Base-by-base conservation (phyloP, 1,140 invertebrate species). In the Coptotermes formosanus region DNA sequence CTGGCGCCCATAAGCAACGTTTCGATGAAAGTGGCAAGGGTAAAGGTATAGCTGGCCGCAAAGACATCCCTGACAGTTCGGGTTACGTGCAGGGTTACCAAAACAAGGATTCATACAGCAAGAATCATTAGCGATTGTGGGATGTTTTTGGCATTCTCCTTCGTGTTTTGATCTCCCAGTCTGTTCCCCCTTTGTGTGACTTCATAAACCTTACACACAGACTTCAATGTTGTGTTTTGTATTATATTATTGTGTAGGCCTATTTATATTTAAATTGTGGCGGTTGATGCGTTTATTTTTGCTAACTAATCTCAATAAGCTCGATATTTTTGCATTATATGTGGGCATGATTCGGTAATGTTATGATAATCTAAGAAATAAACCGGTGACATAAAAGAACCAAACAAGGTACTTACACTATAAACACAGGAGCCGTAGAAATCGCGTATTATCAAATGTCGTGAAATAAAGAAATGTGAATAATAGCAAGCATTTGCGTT, bases 41-140 rank as follows among this genome's bases (percentile, higher is more conserved):
- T n/a, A 96, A 96, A 89, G 97, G 97, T 2, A 97, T 97, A 86
- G 94, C 95, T 44, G 97, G 97, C 25, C 92, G 97, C 69, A 96
- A 96, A 88, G 96, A 98, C 88, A 45, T 96, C 16, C 90, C 94
- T 8, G 96, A 97, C 89, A 92, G 91, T 19, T 96, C 96, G 0
- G 97, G 97, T 38, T 98, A 98, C 89, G 97, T 98, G 32, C 93
- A 94, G n/a, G 97, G 96, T 21, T 98, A 97, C 90, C 95, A 97
- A 89, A 95, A 97, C 90, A 97, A 97, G 91, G 95, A 97, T 89
- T 94, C 95, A 3, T 95, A 95, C 89, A 92, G 92, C 88, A 93
- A 92, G 88, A 90, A 91, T 84, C 92, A 94, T 88, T 93, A 93
- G 59, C 38, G 38, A 43, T 25, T 45, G 82, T 45, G 38, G 44